Percentiles rank a stretch among this genome's conserved stretches.
Conservation (phyloP, 37 sponge, comb jelly and placozoan genomes). For the Hexactinellida sp. region DNA sequence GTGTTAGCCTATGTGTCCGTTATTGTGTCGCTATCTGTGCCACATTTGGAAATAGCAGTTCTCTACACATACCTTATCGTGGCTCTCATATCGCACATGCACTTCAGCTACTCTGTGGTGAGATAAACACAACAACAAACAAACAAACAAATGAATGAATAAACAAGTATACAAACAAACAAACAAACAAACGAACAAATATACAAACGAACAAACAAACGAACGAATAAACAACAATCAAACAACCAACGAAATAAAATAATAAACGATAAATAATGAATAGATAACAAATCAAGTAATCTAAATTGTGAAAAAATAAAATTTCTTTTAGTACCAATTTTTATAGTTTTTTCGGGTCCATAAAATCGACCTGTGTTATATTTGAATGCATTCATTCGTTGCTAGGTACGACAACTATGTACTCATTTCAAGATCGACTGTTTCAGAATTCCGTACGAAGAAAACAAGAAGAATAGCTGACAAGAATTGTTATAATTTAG, state of each 20-base stretch:
- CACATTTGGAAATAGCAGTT: conserved; percentile 26
- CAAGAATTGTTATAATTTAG: background rate
- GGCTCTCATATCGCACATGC: conserved; percentile 32
- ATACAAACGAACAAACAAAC: too few relatives aligned
- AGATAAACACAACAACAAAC: too few relatives aligned
- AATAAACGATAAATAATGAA: too few relatives aligned
- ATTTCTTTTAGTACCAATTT: background rate
- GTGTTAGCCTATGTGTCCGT: conserved; percentile 27
- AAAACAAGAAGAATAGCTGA: conserved; percentile 7
- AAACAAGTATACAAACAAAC: too few relatives aligned
- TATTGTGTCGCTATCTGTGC: conserved; percentile 21
- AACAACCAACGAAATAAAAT: too few relatives aligned
- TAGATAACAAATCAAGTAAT: too few relatives aligned
- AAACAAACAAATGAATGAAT: too few relatives aligned
- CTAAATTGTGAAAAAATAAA: too few relatives aligned
- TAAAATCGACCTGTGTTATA: too few relatives aligned
- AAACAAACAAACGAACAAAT: too few relatives aligned
- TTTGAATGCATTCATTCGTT: background rate
- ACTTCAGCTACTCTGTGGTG: conserved; percentile 59
- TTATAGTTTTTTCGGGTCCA: too few relatives aligned
- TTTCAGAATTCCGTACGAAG: conserved; percentile 19
- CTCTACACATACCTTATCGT: conserved; percentile 26
- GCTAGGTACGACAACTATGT: background rate
- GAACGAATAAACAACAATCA: too few relatives aligned
- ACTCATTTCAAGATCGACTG: conserved; percentile 20